phyloP scores from a whole-genome alignment of 53 echinoderm and acorn worm species.

The Zoroaster sp. region DNA sequence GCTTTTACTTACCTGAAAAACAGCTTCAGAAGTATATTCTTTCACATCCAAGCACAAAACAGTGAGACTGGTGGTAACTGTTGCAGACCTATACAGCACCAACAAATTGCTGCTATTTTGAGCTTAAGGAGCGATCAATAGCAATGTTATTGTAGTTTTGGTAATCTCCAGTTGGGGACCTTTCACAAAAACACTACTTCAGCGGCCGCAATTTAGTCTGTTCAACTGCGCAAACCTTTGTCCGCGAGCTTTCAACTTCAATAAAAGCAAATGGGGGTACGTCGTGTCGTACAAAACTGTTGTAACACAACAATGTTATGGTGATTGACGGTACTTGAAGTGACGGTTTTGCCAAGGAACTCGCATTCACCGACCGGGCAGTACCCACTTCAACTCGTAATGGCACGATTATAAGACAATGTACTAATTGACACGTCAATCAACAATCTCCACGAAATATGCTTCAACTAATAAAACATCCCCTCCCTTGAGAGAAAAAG shows the following conservation, averaged over 20 bases:
- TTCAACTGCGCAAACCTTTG: not conserved
- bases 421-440: not conserved
- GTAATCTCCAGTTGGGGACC: slow-evolving; percentile 1
- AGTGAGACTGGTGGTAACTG: not conserved
- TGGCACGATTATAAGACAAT: not conserved
- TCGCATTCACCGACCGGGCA: not conserved
- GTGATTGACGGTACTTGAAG: not conserved
- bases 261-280: not conserved
- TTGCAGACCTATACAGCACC: not conserved
- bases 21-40: not conserved
- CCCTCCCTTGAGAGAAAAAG: not conserved
- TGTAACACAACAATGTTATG: not conserved
- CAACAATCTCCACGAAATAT: not conserved
- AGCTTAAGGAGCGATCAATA: slow-evolving; percentile 29
- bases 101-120: slow-evolving; percentile 34
- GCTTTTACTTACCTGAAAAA: too few species aligned
- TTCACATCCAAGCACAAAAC: not conserved
- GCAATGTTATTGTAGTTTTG: not conserved
- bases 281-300: not conserved
- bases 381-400: not conserved
- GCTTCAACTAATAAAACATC: not conserved
- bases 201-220: not conserved
- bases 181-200: slow-evolving; percentile 16
- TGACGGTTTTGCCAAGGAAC: not conserved
- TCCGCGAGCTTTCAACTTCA: slow-evolving; percentile 21